Conservation (phyloP, 1,140 invertebrate genomes). For the Drosophila nigrodunni region DNA sequence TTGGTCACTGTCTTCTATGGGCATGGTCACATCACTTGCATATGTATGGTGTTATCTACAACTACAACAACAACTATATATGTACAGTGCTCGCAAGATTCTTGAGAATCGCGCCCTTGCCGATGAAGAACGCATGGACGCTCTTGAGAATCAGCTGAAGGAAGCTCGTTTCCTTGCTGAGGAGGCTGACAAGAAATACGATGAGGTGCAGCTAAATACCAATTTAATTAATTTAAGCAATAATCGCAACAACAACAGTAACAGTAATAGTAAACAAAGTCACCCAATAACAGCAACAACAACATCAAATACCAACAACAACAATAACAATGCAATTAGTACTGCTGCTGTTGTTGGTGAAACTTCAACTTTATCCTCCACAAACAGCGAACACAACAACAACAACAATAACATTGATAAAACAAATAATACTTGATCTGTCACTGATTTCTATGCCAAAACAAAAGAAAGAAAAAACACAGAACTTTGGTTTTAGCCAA, state of each 20-base stretch:
- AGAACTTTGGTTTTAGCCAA: constrained; percentile 8
- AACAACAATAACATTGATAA: constrained; percentile 53
- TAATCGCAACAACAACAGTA: constrained; percentile 58
- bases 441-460: constrained; percentile 64
- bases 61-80: constrained; percentile 31
- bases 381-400: constrained; percentile 63
- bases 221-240: constrained; percentile 74
- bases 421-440: constrained; percentile 70
- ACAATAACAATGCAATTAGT: constrained; percentile 76
- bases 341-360: constrained; percentile 72
- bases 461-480: constrained; percentile 26
- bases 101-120: constrained; percentile 99
- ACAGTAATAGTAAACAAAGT: constrained; percentile 59
- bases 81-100: constrained; percentile 97
- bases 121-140: constrained; percentile 99
- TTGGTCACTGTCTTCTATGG: constrained; percentile 84
- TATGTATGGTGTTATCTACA: constrained; percentile 4
- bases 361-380: constrained; percentile 81
- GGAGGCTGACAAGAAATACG: constrained; percentile 99
- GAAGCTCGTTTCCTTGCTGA: constrained; percentile 99
- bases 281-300: constrained; percentile 56
- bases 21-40: constrained; percentile 60
- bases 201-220: constrained; percentile 94
- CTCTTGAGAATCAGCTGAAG: constrained; percentile 99
- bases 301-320: constrained; percentile 51